Percentiles rank a stretch among this genome's conserved stretches.
phyloP scores from a whole-genome alignment of 2,113 vertebrate genomes.

The Corydoras maculifer region DNA sequence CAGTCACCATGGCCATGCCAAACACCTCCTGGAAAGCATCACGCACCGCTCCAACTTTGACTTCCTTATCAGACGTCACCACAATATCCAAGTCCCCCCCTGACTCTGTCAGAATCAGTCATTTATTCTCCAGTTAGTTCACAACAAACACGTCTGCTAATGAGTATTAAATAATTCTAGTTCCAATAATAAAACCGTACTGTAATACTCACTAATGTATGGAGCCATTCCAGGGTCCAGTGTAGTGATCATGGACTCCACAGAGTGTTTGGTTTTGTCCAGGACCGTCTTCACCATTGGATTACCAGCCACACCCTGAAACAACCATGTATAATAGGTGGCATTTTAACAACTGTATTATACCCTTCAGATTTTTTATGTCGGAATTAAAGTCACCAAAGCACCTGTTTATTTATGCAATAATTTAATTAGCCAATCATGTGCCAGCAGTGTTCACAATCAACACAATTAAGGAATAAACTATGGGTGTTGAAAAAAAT shows the following conservation, averaged over 20 bases:
- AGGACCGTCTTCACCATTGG: slow-evolving; percentile 87
- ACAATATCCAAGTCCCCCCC: slow-evolving; percentile 92
- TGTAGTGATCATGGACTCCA: slow-evolving; percentile 96
- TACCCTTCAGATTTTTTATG: too few species aligned
- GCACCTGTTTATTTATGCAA: not conserved
- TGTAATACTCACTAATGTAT: slow-evolving; percentile 81
- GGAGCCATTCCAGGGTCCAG: slow-evolving; percentile 98
- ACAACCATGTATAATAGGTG: slow-evolving; percentile 25
- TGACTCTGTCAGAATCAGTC: slow-evolving; percentile 67
- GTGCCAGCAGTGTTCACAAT: too few species aligned
- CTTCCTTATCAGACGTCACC: slow-evolving; percentile 87
- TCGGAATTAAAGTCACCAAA: not conserved
- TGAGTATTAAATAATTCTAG: not conserved
- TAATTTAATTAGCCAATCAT: too few species aligned
- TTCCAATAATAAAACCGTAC: not conserved
- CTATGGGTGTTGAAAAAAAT: too few species aligned
- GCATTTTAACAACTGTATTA: not conserved
- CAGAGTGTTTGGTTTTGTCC: slow-evolving; percentile 91
- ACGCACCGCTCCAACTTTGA: slow-evolving; percentile 80
- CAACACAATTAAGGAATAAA: too few species aligned
- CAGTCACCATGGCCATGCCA: slow-evolving; percentile 86
- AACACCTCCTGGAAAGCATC: slow-evolving; percentile 97
- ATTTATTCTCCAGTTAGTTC: too few species aligned
- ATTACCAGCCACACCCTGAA: slow-evolving; percentile 89
- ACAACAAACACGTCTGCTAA: too few species aligned